These are phyloP conservation scores for Pipra filicauda DNA, from an alignment of 2,113 vertebrate genomes.

Conservation along the genomic window DNA sequence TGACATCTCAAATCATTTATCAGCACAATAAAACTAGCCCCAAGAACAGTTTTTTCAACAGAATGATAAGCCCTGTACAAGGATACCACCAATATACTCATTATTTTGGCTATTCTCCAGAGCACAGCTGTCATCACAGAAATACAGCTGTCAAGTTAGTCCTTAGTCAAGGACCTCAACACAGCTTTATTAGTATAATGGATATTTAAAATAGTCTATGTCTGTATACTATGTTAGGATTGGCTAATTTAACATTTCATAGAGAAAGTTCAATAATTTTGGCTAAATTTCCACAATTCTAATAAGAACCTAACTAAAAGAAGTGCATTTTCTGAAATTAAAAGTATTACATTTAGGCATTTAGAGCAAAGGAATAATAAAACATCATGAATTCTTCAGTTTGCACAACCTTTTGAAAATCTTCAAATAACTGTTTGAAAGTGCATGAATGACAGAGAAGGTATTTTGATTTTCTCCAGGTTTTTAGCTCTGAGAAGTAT, in stretches of 20 bases:
- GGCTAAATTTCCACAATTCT: background rate
- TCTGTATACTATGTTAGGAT: background rate
- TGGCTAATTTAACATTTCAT: background rate
- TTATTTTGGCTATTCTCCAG: background rate
- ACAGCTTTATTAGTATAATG: background rate
- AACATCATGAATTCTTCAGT: background rate
- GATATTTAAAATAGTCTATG: background rate
- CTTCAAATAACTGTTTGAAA: background rate
- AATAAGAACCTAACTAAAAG: background rate
- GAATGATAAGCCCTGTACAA: background rate
- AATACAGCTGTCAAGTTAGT: background rate
- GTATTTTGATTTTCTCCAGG: background rate
- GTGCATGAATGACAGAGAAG: background rate
- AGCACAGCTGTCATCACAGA: background rate
- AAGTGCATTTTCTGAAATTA: background rate
- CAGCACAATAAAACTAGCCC: background rate
- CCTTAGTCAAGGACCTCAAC: background rate
- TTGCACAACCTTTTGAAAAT: background rate
- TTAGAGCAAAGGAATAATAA: background rate
- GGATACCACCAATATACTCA: background rate
- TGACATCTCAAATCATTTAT: background rate
- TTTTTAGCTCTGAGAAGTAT: background rate
- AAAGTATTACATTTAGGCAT: background rate
- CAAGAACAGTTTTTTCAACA: background rate
- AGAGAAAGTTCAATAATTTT: background rate